Base-by-base conservation (phyloP, 2,797 vertebrate genomes). In the Phoeniculus purpureus region DNA sequence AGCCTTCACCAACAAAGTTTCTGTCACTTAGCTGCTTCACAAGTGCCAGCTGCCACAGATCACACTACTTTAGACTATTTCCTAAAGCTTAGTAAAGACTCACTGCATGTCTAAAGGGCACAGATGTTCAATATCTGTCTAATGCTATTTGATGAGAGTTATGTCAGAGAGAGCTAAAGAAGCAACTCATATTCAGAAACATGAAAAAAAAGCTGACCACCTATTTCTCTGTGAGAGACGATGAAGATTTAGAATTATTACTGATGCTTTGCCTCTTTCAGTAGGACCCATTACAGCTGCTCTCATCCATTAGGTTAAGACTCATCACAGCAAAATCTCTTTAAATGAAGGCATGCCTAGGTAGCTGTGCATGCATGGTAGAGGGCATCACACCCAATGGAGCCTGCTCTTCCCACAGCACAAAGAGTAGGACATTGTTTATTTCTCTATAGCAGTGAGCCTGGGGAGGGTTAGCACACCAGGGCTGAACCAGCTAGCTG, bases 231-330 rank as follows among this genome's bases (percentile, higher is more conserved):
- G 61, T 52, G 73, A 71, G 48, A 83, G n/a, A 9, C 68, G 56
- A 73, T 72, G 58, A 76, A 89, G 58, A 51, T 81, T 75, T 81
- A 91, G 62, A 93, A 61, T 89, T 93, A 81, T 14, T 48, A 52
- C 3, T 85, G 67, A 78, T 78, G 45, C 31, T 91, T 85, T 72
- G 48, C 40, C 55, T 91, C 55, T 67, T 27, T 45, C 76, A 75
- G 21, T 22, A 74, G 27, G 31, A 62, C 66, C 81, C 45, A 14
- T 45, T 78, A 78, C 15, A 72, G 62, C 43, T 87, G 89, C 27
- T 85, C 51, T 91, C 20, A 81, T 77, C n/a, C 48, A 91, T 89
- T 89, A 93, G 51, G 31, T 68, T 87, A 93, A 93, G 73, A 72
- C 32, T 17, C 45, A 71, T 81, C 66, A 83, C 62, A 81, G 56